Percentiles rank a stretch among this genome's conserved stretches.
Evolutionary conservation across 2,888 invertebrate species (phyloP).

Genomic region (Folsomia candida): DNA sequence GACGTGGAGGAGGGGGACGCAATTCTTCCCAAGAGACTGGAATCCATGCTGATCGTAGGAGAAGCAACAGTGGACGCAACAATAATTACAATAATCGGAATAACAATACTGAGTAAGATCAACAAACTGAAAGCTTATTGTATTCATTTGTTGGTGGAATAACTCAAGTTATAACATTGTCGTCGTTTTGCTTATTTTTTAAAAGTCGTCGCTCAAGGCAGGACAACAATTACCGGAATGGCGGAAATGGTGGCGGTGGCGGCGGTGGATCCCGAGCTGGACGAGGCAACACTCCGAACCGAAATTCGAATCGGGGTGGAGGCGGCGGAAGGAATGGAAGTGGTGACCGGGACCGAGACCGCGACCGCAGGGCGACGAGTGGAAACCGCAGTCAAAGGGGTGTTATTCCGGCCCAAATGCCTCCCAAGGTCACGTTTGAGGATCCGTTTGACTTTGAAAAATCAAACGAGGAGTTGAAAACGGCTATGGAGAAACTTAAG

Average conservation of each 20-base stretch:
- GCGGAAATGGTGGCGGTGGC: constrained; percentile 33
- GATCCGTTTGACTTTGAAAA: constrained; percentile 98
- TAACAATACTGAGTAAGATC: background rate
- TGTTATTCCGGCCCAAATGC: constrained; percentile 37
- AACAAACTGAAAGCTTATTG: too few relatives aligned
- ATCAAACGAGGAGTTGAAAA: constrained; percentile 87
- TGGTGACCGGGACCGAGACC: constrained; percentile 12
- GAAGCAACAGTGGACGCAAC: background rate
- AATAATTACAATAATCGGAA: constrained; percentile 6
- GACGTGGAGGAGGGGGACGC: background rate
- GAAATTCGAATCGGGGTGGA: constrained; percentile 18
- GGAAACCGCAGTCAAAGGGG: constrained; percentile 31
- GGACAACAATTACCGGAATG: constrained; percentile 30
- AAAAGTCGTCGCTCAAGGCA: background rate
- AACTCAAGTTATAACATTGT: too few relatives aligned
- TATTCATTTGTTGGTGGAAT: too few relatives aligned
- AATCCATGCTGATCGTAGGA: constrained; percentile 1
- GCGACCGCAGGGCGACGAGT: background rate
- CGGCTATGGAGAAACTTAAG: constrained; percentile 79
- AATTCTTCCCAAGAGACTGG: background rate
- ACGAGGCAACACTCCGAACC: background rate
- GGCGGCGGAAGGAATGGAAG: constrained; percentile 30
- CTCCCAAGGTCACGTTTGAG: constrained; percentile 64
- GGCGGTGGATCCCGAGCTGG: constrained; percentile 20
- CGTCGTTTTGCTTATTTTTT: too few relatives aligned